These are phyloP conservation scores for Neotoma lepida DNA, from an alignment of 2,113 vertebrate species.

Conservation along the genomic window DNA sequence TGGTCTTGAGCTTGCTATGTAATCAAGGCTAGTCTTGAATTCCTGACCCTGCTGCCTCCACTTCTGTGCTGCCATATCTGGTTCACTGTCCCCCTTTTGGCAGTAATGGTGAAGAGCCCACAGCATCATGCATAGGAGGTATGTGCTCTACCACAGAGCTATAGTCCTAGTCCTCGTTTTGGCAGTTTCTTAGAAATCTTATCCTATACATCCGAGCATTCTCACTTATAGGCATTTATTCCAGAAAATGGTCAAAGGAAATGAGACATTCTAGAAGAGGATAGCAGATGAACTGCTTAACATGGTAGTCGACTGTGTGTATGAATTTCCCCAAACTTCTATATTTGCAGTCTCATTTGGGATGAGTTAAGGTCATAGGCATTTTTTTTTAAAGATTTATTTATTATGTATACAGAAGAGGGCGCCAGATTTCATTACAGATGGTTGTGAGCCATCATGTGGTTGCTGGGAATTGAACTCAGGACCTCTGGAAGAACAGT, in stretches of 20 bases:
- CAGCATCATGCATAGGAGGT: neutral
- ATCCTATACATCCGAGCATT: neutral
- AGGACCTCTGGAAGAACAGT: too few species aligned
- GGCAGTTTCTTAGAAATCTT: neutral
- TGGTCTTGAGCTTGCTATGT: neutral
- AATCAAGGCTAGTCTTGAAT: neutral
- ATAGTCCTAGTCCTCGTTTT: neutral
- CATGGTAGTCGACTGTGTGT: neutral
- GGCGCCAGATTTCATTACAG: too few species aligned
- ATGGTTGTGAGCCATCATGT: too few species aligned
- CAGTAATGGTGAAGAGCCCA: neutral
- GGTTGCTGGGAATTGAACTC: too few species aligned
- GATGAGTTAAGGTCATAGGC: neutral
- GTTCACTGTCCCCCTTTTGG: neutral
- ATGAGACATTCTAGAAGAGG: neutral
- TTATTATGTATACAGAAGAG: too few species aligned
- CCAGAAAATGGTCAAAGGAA: neutral
- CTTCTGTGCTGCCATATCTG: neutral
- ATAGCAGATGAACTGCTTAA: neutral
- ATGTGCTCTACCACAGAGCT: neutral
- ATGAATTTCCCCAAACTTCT: neutral
- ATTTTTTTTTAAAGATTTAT: too few species aligned
- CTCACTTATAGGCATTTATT: neutral
- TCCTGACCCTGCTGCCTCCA: neutral
- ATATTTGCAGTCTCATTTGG: neutral